phyloP scores from a whole-genome alignment of 2,888 invertebrate genomes.

The Ptychoptera albimana region DNA sequence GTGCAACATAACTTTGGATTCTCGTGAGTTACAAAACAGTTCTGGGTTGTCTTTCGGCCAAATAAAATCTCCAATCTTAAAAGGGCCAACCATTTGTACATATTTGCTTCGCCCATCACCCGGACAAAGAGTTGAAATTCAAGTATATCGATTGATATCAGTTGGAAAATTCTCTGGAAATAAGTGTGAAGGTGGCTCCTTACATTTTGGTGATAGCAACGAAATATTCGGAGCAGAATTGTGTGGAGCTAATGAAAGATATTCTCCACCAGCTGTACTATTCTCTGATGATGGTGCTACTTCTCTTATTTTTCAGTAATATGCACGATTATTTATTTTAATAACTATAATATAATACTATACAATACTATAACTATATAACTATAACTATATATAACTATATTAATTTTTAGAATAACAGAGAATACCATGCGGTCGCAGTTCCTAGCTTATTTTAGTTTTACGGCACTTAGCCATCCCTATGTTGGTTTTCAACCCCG shows the following conservation, averaged over 20 bases:
- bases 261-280: constrained; percentile 54
- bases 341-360: not conserved
- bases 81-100: constrained; percentile 53
- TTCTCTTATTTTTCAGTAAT: constrained; percentile 53
- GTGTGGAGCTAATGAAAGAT: constrained; percentile 56
- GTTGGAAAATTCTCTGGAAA: constrained; percentile 57
- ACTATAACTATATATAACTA: no score
- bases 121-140: constrained; percentile 57
- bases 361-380: not conserved
- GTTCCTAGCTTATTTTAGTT: constrained; percentile 64
- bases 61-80: constrained; percentile 59
- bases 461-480: constrained; percentile 49
- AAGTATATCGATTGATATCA: constrained; percentile 55
- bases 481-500: constrained; percentile 53
- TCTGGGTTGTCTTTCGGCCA: constrained; percentile 61
- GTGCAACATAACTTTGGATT: constrained; percentile 66
- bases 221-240: constrained; percentile 33
- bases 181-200: constrained; percentile 52
- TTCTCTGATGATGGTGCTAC: constrained; percentile 57
- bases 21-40: constrained; percentile 46
- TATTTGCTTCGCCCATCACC: constrained; percentile 55
- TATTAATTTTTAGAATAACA: constrained; percentile 38
- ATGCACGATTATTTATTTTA: constrained; percentile 15
- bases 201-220: constrained; percentile 42
- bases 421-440: constrained; percentile 56